These are phyloP conservation scores for Porites evermanni DNA, from an alignment of 92 coral and sea anemone genomes.

Conservation along the genomic window DNA sequence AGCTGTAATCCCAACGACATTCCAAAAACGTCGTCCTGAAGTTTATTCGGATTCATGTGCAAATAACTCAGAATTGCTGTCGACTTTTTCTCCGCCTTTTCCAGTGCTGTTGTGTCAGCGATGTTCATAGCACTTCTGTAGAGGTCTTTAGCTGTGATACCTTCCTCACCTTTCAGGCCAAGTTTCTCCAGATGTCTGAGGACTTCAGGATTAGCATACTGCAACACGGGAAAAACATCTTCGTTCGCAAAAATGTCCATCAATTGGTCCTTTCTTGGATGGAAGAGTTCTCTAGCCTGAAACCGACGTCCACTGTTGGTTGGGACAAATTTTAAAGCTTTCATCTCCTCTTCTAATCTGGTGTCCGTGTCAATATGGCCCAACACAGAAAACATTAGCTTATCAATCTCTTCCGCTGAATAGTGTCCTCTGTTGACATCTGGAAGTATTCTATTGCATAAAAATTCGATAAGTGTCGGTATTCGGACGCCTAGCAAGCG, in stretches of 20 bases:
- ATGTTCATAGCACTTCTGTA: slow-evolving; percentile 17
- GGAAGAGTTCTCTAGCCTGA: slow-evolving; percentile 47
- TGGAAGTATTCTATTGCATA: slow-evolving; percentile 34
- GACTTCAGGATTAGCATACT: slow-evolving; percentile 25
- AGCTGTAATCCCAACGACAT: slow-evolving; percentile 26
- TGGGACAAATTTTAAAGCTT: slow-evolving; percentile 41
- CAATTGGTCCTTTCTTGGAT: slow-evolving; percentile 39
- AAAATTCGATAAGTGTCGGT: slow-evolving; percentile 24
- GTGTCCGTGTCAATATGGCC: slow-evolving; percentile 6
- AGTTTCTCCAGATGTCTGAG: slow-evolving; percentile 31
- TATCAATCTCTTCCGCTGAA: slow-evolving; percentile 42
- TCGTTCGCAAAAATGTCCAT: slow-evolving; percentile 37
- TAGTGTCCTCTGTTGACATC: slow-evolving; percentile 14
- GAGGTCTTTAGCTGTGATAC: slow-evolving; percentile 42
- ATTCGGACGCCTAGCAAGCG: slow-evolving; percentile 14
- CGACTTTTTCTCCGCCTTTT: slow-evolving; percentile 41
- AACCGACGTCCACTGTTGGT: slow-evolving; percentile 20
- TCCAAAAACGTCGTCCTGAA: slow-evolving; percentile 29
- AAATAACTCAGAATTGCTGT: slow-evolving; percentile 43
- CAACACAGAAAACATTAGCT: slow-evolving; percentile 43
- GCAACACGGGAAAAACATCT: slow-evolving; percentile 44
- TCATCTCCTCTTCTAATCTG: slow-evolving; percentile 29
- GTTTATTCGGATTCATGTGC: slow-evolving; percentile 23
- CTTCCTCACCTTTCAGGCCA: slow-evolving; percentile 51
- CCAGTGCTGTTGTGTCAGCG: background rate